Evolutionary conservation across 2,113 vertebrate genomes (phyloP).

Genomic region (Trematocara macrostoma): DNA sequence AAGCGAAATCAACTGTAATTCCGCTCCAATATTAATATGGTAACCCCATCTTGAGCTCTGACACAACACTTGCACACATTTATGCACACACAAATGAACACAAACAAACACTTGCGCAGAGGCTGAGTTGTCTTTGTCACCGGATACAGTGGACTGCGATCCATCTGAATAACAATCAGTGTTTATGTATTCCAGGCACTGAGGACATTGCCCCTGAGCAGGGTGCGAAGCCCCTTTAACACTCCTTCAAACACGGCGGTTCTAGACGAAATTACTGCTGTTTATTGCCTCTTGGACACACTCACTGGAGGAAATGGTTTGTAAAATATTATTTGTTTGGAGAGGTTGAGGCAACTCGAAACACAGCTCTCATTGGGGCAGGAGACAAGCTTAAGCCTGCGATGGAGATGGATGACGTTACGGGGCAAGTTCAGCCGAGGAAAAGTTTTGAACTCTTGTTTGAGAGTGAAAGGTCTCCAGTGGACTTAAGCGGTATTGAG

Average conservation of each 20-base stretch:
- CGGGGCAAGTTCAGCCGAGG: neutral
- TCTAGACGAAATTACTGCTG: slow-evolving; percentile 54
- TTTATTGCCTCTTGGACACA: slow-evolving; percentile 57
- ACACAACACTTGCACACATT: neutral
- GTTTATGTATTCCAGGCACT: slow-evolving; percentile 39
- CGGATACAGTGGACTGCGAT: slow-evolving; percentile 15
- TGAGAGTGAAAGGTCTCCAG: neutral
- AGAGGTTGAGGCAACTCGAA: slow-evolving; percentile 26
- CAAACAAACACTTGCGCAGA: slow-evolving; percentile 15
- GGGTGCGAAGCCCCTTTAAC: slow-evolving; percentile 5
- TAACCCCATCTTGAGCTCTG: neutral
- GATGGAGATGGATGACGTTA: neutral
- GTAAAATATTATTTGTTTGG: slow-evolving; percentile 56
- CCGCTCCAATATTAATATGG: neutral
- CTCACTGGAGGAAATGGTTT: slow-evolving; percentile 49
- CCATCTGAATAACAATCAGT: slow-evolving; percentile 63
- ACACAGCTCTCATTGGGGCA: neutral
- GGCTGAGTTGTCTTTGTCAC: slow-evolving; percentile 26
- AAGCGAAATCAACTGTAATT: neutral
- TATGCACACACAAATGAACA: neutral
- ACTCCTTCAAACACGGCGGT: slow-evolving; percentile 11
- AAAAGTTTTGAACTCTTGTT: neutral
- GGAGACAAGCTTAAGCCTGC: neutral
- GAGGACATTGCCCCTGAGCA: neutral
- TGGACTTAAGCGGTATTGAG: neutral